Base-by-base conservation (phyloP, 1,140 invertebrate species). In the Heliconius hermathena region DNA sequence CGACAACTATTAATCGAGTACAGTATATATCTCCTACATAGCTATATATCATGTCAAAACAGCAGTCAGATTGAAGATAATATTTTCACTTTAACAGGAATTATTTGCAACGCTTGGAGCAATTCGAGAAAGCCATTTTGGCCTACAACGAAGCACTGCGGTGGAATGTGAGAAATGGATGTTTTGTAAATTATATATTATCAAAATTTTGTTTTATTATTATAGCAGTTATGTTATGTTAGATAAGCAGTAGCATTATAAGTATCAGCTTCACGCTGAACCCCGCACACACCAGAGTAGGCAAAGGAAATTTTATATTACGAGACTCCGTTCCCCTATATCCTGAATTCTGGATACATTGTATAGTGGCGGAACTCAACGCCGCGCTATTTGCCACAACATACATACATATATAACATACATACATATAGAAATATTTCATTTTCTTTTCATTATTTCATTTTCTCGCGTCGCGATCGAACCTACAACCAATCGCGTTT, bases 101-200 rank as follows among this genome's bases (percentile, higher is more conserved):
- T 88, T 94, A 93, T 79, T 90, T 94, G 84, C 91, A 93, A 80
- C 90, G 90, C 71, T 83, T 92, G 81, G 92, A 94, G 81, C 89
- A 87, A 76, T 94, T 94, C 73, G 91, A 94, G 85, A 93, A 92
- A 87, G 89, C 91, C 70, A 93, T 92, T 87, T 84, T 87, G 71
- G 88, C 90, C n/a, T 93, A 94, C 85, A 90, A 91, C 80, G 92
- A 94, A 82, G 92, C 91, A 33, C 84, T 94, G 16, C 84, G 90
- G 16, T 94, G 92, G 92, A 91, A 93, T 87, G 92, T 93, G 78
- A 92, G 91, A 91, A 73, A 82, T 76, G 52, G 73, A 49, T 76
- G 13, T 70, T 76, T 76, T 29, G 74, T 66, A 29, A 75, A n/a
- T 26, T 20, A 60, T 11, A 60, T 46, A 46, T 1, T 46, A 46